Evolutionary conservation across 1,140 invertebrate species (phyloP).

Genomic region (Orchestia grillus): DNA sequence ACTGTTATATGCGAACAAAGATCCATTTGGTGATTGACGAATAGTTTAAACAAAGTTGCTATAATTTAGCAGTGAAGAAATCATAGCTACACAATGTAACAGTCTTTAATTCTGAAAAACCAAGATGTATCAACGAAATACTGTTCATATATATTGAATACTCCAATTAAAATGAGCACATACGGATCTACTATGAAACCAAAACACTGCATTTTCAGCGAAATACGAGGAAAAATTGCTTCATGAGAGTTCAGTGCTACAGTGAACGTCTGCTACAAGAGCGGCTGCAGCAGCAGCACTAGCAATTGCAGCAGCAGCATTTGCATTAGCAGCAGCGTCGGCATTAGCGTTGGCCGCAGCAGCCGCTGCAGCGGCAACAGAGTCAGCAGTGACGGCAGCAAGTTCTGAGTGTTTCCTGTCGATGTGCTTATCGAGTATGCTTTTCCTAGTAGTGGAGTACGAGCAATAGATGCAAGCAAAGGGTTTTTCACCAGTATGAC

Average conservation of each 20-base stretch:
- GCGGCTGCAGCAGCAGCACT: conserved; percentile 10
- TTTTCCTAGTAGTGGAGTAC: conserved; percentile 62
- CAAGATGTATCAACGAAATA: not conserved
- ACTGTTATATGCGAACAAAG: not conserved
- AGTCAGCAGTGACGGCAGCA: conserved; percentile 58
- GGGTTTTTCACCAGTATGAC: conserved; percentile 94
- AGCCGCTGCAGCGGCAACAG: conserved; percentile 60
- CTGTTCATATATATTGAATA: not conserved
- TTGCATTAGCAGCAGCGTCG: conserved; percentile 30
- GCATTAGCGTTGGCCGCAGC: conserved; percentile 60
- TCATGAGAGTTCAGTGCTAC: not conserved
- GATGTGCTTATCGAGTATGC: conserved; percentile 64
- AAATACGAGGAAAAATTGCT: not conserved
- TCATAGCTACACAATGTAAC: not conserved
- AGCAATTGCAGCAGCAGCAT: conserved; percentile 24
- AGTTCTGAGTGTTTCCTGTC: conserved; percentile 62
- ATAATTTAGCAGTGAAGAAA: not conserved
- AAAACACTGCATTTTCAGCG: not conserved
- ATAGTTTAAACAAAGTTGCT: not conserved
- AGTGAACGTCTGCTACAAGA: not conserved
- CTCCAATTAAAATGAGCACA: not conserved
- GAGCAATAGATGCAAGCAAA: conserved; percentile 95
- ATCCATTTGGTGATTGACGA: not conserved
- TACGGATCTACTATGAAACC: not conserved
- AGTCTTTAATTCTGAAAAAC: not conserved